Conservation (phyloP, 2,113 vertebrate genomes). For the Silurus glanis region DNA sequence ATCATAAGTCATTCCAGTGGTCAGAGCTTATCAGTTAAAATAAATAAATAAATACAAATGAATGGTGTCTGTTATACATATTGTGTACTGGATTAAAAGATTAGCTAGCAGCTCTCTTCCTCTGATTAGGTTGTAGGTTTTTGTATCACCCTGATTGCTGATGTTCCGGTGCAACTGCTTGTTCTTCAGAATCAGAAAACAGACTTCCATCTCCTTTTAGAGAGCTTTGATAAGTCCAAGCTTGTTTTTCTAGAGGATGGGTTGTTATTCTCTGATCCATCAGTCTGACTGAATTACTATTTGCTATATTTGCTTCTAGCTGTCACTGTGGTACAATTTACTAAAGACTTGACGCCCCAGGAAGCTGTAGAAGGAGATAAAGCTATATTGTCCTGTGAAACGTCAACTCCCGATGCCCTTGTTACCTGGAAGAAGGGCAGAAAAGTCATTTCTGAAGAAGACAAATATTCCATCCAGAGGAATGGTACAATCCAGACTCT, state of each 20-base stretch:
- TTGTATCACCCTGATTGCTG: no score
- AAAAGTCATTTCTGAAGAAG: constrained; percentile 65
- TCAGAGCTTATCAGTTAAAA: not conserved
- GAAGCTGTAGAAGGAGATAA: constrained; percentile 66
- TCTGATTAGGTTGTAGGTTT: no score
- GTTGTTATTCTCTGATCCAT: no score
- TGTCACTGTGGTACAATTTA: constrained; percentile 67
- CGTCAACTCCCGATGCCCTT: constrained; percentile 66
- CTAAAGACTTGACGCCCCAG: constrained; percentile 72
- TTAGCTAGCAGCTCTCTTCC: not conserved
- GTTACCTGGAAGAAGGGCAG: constrained; percentile 76
- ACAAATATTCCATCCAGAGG: constrained; percentile 75
- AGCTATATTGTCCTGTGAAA: constrained; percentile 70
- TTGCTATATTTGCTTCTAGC: constrained; percentile 57
- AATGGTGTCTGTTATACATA: no score
- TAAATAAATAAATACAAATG: not conserved
- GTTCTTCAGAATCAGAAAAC: not conserved
- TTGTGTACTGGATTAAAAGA: no score
- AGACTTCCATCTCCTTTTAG: not conserved
- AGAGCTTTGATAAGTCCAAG: no score
- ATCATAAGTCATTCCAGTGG: not conserved
- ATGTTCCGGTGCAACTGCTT: no score
- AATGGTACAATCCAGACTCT: constrained; percentile 65
- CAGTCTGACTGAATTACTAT: no score
- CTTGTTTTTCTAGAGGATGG: no score